These are phyloP conservation scores for Simalia tracyae DNA, from an alignment of 2,797 vertebrate species.

Conservation along the genomic window DNA sequence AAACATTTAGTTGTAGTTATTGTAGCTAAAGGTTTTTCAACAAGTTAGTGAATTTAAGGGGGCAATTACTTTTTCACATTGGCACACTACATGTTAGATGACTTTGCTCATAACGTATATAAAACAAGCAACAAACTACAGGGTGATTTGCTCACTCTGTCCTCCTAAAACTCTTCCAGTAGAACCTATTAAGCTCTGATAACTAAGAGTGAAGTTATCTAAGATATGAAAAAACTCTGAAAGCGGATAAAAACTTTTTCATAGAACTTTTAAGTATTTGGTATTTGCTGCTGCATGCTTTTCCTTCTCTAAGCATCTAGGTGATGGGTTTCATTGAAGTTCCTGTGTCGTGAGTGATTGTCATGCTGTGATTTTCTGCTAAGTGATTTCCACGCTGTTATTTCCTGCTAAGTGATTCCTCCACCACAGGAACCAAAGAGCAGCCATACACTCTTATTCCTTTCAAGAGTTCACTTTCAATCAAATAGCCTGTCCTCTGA, in stretches of 20 bases:
- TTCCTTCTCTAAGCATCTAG: constrained; percentile 6
- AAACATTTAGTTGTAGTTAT: neutral
- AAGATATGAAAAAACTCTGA: neutral
- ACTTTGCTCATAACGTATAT: neutral
- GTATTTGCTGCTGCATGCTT: neutral
- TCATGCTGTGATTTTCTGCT: constrained; percentile 18
- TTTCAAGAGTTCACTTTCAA: neutral
- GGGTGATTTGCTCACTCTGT: neutral
- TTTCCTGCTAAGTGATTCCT: neutral
- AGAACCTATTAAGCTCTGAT: neutral
- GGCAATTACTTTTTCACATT: neutral
- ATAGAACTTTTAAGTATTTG: neutral
- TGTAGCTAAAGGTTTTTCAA: neutral
- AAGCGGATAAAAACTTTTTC: neutral
- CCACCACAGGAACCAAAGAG: neutral
- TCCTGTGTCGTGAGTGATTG: neutral
- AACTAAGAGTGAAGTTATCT: neutral
- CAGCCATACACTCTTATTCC: neutral
- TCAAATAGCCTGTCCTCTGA: rapidly evolving
- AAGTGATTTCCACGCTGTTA: neutral
- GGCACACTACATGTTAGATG: neutral
- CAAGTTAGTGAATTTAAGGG: neutral
- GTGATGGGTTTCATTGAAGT: neutral
- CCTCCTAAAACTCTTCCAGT: neutral
- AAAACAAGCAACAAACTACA: neutral